Evolutionary conservation across 1,140 invertebrate genomes (phyloP).

Genomic region (Pissodes strobi): DNA sequence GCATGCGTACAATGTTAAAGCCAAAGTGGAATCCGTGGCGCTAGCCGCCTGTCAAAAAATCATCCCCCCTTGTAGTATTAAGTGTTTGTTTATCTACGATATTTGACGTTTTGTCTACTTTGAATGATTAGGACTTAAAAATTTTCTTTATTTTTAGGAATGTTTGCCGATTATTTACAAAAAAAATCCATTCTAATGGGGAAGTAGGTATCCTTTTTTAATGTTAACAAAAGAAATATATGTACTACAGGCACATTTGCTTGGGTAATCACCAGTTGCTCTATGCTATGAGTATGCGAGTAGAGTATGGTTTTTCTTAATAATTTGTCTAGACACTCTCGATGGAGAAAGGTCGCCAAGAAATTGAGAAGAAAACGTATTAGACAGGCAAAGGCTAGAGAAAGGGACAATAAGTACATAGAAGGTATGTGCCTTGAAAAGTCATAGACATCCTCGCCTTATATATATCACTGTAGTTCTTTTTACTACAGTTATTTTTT

Average conservation of each 20-base stretch:
- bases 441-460: too few species aligned
- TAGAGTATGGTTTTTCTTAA: slow-evolving; percentile 53
- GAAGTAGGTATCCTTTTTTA: slow-evolving; percentile 56
- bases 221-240: slow-evolving; percentile 1
- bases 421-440: slow-evolving; percentile 41
- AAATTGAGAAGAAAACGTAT: slow-evolving; percentile 56
- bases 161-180: too few species aligned
- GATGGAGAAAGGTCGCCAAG: slow-evolving; percentile 57
- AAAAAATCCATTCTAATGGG: slow-evolving; percentile 41
- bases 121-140: too few species aligned
- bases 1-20: too few species aligned
- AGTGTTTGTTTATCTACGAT: too few species aligned
- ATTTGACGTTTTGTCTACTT: too few species aligned
- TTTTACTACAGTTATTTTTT: too few species aligned
- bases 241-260: not conserved
- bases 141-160: too few species aligned
- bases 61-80: too few species aligned
- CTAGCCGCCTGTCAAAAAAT: too few species aligned
- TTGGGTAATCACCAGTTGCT: slow-evolving; percentile 1
- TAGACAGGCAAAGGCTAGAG: slow-evolving; percentile 53
- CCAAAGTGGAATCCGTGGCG: too few species aligned
- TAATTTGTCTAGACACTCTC: slow-evolving; percentile 52
- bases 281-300: slow-evolving; percentile 1
- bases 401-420: slow-evolving; percentile 47
- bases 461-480: too few species aligned